Percentiles rank a stretch among this genome's conserved stretches.
Evolutionary conservation across 2,888 invertebrate genomes (phyloP).

Genomic region (Iphiclides podalirius): DNA sequence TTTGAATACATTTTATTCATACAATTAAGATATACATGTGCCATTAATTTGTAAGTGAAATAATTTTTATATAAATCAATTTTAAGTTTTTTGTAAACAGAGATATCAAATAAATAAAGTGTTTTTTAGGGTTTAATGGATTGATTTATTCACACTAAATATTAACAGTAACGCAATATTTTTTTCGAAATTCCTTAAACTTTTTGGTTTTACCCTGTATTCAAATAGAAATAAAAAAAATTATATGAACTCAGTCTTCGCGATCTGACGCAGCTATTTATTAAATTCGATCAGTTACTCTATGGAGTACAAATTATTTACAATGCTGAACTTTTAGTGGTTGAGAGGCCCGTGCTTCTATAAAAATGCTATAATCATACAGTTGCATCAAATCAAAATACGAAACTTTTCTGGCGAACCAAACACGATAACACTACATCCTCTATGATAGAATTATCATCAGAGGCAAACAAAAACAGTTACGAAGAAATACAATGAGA

Average conservation of each 20-base stretch:
- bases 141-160: not conserved
- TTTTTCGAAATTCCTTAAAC: not conserved
- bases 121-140: not conserved
- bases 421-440: too few relatives aligned
- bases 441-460: too few relatives aligned
- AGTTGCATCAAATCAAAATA: too few relatives aligned
- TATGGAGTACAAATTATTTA: not conserved
- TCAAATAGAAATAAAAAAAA: not conserved
- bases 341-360: too few relatives aligned
- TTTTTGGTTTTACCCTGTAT: constrained; percentile 13
- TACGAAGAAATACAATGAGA: too few relatives aligned
- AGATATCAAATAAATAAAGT: not conserved
- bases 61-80: constrained; percentile 10
- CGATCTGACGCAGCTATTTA: constrained; percentile 2
- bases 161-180: not conserved
- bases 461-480: too few relatives aligned
- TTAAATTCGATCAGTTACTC: not conserved
- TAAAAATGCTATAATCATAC: too few relatives aligned
- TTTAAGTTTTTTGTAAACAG: not conserved
- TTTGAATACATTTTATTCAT: constrained; percentile 12
- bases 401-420: too few relatives aligned
- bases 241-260: not conserved
- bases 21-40: constrained; percentile 19
- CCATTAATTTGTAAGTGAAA: constrained; percentile 14
- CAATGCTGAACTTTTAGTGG: not conserved